Evolutionary conservation across 2,888 invertebrate genomes (phyloP).

Genomic region (Caenorhabditis sinica): DNA sequence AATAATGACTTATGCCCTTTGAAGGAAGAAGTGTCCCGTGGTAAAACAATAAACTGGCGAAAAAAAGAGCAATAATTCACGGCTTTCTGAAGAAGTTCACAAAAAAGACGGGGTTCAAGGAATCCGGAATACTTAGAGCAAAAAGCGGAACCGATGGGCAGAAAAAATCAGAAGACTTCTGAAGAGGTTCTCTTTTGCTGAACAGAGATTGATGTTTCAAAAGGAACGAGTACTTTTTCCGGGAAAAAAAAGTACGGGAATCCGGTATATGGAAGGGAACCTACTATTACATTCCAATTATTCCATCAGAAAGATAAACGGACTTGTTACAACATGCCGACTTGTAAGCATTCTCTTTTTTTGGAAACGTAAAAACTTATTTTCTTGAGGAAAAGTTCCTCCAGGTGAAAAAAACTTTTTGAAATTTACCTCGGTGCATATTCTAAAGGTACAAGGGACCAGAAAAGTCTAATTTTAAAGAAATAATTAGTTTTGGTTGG

Average conservation of each 20-base stretch:
- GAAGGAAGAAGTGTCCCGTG: slow-evolving; percentile 14
- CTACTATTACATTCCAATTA: slow-evolving; percentile 53
- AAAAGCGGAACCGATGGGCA: not conserved
- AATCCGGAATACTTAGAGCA: not conserved
- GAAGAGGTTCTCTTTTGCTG: slow-evolving; percentile 10
- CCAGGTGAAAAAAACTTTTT: slow-evolving; percentile 1
- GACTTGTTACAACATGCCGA: slow-evolving; percentile 26
- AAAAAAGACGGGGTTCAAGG: slow-evolving; percentile 26
- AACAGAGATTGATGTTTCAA: slow-evolving; percentile 57
- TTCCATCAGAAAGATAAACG: slow-evolving; percentile 48
- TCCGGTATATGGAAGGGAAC: slow-evolving; percentile 44
- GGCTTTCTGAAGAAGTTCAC: slow-evolving; percentile 41
- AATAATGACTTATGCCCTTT: slow-evolving; percentile 32
- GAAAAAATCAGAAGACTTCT: slow-evolving; percentile 33
- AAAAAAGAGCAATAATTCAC: slow-evolving; percentile 48
- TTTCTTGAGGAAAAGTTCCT: not conserved
- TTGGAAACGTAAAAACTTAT: not conserved
- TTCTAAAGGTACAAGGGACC: slow-evolving; percentile 22
- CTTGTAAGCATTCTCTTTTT: slow-evolving; percentile 11
- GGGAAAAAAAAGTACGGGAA: slow-evolving; percentile 35
- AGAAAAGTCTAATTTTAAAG: not conserved
- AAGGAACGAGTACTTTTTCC: slow-evolving; percentile 25
- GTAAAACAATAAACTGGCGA: slow-evolving; percentile 58
- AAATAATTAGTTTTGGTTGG: no score
- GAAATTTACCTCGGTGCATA: not conserved